phyloP scores from a whole-genome alignment of 2,797 vertebrate species.

The Acipenser transmontanus region DNA sequence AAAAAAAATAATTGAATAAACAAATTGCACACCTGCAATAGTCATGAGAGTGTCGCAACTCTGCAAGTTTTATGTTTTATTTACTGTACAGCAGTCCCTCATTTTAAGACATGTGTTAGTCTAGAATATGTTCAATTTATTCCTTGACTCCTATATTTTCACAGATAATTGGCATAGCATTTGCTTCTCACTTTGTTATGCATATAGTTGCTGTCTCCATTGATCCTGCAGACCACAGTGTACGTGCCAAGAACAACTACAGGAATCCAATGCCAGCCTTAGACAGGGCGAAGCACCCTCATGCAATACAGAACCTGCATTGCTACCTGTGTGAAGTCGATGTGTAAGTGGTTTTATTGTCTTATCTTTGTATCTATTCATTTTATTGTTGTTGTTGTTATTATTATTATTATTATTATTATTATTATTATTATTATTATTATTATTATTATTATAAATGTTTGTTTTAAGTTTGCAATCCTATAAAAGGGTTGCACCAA shows the following conservation, averaged over 20 bases:
- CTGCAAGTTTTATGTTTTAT: too few species aligned
- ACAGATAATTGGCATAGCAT: conserved; percentile 45
- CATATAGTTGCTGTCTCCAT: conserved; percentile 51
- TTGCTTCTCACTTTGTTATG: conserved; percentile 46
- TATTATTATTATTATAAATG: too few species aligned
- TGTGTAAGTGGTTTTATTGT: conserved; percentile 47
- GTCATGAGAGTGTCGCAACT: too few species aligned
- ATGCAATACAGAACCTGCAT: conserved; percentile 62
- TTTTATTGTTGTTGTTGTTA: background rate
- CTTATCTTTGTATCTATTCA: background rate
- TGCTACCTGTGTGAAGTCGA: conserved; percentile 61
- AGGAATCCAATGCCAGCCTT: conserved; percentile 50
- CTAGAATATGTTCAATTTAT: too few species aligned
- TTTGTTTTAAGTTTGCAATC: too few species aligned
- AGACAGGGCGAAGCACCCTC: conserved; percentile 49
- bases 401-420: too few species aligned
- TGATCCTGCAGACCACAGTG: conserved; percentile 54
- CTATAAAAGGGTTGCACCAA: too few species aligned
- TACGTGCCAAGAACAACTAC: conserved; percentile 54
- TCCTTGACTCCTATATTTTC: conserved; percentile 38
- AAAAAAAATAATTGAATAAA: too few species aligned
- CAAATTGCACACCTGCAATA: too few species aligned
- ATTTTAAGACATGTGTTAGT: too few species aligned
- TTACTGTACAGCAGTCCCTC: too few species aligned
- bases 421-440: too few species aligned